Evolutionary conservation across 2,797 vertebrate genomes (phyloP).

Genomic region (Sarcophilus harrisii): DNA sequence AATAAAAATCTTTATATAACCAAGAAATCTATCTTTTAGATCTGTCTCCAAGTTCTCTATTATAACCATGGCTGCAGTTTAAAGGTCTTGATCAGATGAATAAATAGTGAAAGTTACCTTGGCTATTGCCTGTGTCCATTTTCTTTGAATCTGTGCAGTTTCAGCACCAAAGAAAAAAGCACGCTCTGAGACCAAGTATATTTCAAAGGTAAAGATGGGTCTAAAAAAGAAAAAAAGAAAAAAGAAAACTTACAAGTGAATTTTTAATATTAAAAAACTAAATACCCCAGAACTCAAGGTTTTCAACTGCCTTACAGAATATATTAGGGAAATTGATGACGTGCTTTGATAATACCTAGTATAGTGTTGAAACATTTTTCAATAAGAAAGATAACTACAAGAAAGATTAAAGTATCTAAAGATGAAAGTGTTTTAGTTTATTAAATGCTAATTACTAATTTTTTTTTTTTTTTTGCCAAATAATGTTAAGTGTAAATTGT

Average conservation of each 20-base stretch:
- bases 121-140: constrained; percentile 93
- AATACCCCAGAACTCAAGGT: constrained; percentile 16
- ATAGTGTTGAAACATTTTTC: neutral
- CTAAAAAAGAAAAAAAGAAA: constrained; percentile 72
- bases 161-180: constrained; percentile 92
- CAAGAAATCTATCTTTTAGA: neutral
- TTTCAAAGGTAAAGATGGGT: constrained; percentile 94
- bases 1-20: neutral
- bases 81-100: constrained; percentile 67
- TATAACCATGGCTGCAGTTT: constrained; percentile 52
- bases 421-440: neutral
- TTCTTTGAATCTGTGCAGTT: constrained; percentile 90
- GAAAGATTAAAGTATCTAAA: neutral
- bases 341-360: neutral
- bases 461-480: neutral
- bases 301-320: neutral
- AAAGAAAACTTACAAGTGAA: neutral
- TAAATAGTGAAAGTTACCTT: constrained; percentile 89
- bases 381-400: neutral
- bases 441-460: neutral
- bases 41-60: constrained; percentile 53
- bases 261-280: constrained; percentile 65
- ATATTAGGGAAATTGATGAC: neutral
- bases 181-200: constrained; percentile 93
- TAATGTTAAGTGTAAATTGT: neutral